Conservation (phyloP, 2,888 invertebrate species). For the Andrena camellia region DNA sequence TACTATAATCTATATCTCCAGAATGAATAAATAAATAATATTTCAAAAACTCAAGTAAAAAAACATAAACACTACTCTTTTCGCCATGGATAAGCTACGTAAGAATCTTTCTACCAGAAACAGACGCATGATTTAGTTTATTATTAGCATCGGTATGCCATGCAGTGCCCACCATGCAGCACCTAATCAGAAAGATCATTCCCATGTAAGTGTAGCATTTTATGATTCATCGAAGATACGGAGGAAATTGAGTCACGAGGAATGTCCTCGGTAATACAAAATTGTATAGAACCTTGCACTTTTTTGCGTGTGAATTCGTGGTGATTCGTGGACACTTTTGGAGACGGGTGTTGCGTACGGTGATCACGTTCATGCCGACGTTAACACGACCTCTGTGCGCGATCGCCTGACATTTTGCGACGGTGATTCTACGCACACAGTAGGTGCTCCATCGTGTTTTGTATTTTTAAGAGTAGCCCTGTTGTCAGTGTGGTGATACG, state of each 20-base stretch:
- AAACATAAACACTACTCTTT: not conserved
- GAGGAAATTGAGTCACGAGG: not conserved
- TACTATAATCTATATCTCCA: not conserved
- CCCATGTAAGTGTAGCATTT: not conserved
- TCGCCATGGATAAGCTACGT: not conserved
- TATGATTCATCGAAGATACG: not conserved
- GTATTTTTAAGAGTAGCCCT: conserved; percentile 54
- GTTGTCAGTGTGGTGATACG: conserved; percentile 44
- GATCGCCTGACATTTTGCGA: conserved; percentile 73
- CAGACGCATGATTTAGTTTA: conserved; percentile 12
- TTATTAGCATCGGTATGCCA: conserved; percentile 13
- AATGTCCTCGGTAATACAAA: not conserved
- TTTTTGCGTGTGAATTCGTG: not conserved
- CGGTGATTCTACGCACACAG: conserved; percentile 56
- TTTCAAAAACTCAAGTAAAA: too few relatives aligned
- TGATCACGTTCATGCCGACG: conserved; percentile 34
- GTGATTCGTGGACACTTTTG: conserved; percentile 3
- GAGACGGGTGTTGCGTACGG: not conserved
- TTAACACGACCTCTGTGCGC: conserved; percentile 62
- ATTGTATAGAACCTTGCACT: too few relatives aligned
- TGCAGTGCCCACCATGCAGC: not conserved
- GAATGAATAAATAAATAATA: not conserved
- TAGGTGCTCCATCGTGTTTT: conserved; percentile 63
- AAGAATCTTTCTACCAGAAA: not conserved
- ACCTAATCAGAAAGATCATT: not conserved